Evolutionary conservation across 2,888 invertebrate genomes (phyloP).

Genomic region (Pseudococcus viburni): DNA sequence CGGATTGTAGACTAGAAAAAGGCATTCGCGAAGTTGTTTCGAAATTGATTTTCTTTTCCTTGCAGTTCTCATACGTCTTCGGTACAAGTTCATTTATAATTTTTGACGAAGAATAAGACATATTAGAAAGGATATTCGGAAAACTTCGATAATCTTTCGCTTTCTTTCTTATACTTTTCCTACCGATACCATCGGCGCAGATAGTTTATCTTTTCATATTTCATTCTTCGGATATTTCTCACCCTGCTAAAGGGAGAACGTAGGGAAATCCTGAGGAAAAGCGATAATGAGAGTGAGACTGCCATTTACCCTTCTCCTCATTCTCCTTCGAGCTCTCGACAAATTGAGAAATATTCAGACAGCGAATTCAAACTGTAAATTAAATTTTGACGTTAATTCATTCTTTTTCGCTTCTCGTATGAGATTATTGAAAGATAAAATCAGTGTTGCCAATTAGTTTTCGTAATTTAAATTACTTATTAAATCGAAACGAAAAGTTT

Average conservation of each 20-base stretch:
- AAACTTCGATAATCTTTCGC: not conserved
- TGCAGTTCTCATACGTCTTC: not conserved
- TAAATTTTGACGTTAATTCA: constrained; percentile 11
- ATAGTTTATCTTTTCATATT: constrained; percentile 4
- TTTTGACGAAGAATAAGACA: not conserved
- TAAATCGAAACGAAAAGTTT: not conserved
- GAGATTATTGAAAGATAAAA: constrained; percentile 2
- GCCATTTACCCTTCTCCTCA: not conserved
- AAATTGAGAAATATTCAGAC: constrained; percentile 19
- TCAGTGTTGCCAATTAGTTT: constrained; percentile 16
- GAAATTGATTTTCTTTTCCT: not conserved
- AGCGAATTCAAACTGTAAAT: not conserved
- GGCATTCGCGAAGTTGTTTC: too few species aligned
- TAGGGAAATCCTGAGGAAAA: not conserved
- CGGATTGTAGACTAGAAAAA: too few species aligned
- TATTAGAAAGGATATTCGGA: too few species aligned
- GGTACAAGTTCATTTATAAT: too few species aligned
- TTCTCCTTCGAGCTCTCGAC: not conserved
- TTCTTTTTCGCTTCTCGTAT: not conserved
- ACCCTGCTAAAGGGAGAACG: not conserved
- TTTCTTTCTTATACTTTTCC: not conserved
- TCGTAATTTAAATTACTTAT: not conserved
- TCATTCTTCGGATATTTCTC: not conserved
- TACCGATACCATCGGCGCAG: not conserved
- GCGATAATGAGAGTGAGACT: constrained; percentile 15